phyloP scores from a whole-genome alignment of 2,113 vertebrate genomes.

The Gymnobelideus leadbeateri region DNA sequence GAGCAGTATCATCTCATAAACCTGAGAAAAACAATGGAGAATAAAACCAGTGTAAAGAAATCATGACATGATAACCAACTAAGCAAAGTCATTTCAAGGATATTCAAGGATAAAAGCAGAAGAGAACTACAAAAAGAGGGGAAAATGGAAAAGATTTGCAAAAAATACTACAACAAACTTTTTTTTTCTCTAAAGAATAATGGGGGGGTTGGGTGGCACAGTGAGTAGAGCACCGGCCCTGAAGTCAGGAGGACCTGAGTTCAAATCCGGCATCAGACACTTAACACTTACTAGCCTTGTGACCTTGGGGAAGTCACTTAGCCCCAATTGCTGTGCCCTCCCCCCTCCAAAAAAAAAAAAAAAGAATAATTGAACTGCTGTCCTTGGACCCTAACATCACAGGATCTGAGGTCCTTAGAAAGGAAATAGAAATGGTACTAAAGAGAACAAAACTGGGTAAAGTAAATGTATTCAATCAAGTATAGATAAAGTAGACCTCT shows the following conservation, averaged over 20 bases:
- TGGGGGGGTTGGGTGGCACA: neutral
- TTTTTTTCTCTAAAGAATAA: neutral
- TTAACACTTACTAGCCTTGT: too few species aligned
- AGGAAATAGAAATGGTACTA: neutral
- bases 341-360: too few species aligned
- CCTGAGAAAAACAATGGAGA: neutral
- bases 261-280: too few species aligned
- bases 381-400: too few species aligned
- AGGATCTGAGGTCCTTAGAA: neutral
- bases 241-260: too few species aligned
- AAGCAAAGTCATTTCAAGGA: neutral
- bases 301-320: too few species aligned
- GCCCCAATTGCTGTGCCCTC: too few species aligned
- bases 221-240: too few species aligned
- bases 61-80: neutral
- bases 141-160: neutral
- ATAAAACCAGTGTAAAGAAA: neutral
- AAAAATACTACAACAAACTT: neutral
- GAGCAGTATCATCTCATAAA: neutral
- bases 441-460: neutral
- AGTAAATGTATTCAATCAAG: neutral
- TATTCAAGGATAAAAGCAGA: neutral
- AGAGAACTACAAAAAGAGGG: neutral
- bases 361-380: too few species aligned
- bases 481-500: neutral